Base-by-base conservation (phyloP, 2,113 vertebrate genomes). In the Melanotaenia duboulayi region DNA sequence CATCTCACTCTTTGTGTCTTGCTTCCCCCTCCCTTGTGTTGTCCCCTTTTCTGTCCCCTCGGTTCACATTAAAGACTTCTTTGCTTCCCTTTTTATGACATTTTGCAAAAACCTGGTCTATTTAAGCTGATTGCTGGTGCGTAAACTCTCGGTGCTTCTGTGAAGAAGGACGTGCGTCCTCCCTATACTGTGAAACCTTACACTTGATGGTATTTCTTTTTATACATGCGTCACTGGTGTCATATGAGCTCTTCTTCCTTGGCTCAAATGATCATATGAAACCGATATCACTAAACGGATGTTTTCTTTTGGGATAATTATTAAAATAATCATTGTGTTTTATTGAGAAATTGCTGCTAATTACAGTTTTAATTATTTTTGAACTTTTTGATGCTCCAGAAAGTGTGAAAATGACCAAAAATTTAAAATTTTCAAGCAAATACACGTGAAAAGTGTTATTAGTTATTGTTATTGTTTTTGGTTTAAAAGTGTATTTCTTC, bases 171-270 rank as follows among this genome's bases (percentile, higher is more conserved):
- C 28, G 8, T n/a, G 24, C 70, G 40, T 62, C 54, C 68, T 62
- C 60, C 24, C 39, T 60, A 70, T 48, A 46, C 58, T 56, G 56
- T 83, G 56, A 76, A 82, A 75, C 59, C 48, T 37, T 52, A 70
- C 20, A 56, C 83, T 65, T 19, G n/a, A 50, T 72, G 65, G 76
- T 82, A 58, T 80, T 80, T 58, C 62, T 80, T 63, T 76, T 73
- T 62, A 20, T 28, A 83, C 72, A 1, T 78, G 58, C 71, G 74
- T 79, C 66, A 25, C 63, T 70, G 9, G 23, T 48, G 44, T 48
- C 17, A 48, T 14, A n/a, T n/a, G 44, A 48, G 44, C 44, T 16
- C 44, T 19, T 1, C 59, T 64, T 37, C 78, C 52, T 0, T 24
- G 39, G 39, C 22, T 62, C 58, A n/a, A 40, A 16, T 79, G 57